Percentiles rank a stretch among this genome's conserved stretches.
Evolutionary conservation across 2,888 invertebrate genomes (phyloP).

Genomic region (Bhutanitis thaidina): DNA sequence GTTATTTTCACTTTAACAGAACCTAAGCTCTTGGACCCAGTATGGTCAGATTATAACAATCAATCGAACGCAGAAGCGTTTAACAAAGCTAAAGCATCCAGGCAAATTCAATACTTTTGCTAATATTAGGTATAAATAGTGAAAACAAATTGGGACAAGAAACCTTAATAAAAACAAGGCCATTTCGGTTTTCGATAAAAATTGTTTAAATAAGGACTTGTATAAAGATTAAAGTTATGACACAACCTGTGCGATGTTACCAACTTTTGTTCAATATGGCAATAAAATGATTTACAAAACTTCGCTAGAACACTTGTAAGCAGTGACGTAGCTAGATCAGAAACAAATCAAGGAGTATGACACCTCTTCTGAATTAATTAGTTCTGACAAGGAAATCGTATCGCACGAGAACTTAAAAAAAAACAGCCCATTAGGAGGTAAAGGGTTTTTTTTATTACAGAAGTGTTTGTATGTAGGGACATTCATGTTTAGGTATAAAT

Average conservation of each 20-base stretch:
- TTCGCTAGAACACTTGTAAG: neutral
- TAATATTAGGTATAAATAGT: too few relatives aligned
- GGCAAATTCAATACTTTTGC: too few relatives aligned
- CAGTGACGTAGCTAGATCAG: neutral
- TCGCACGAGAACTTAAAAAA: neutral
- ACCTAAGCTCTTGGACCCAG: too few relatives aligned
- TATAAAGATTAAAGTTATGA: neutral
- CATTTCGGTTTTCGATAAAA: neutral
- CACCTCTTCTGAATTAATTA: neutral
- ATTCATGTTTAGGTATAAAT: conserved; percentile 2
- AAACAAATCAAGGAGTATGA: neutral
- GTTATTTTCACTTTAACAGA: too few relatives aligned
- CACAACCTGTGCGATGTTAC: too few relatives aligned
- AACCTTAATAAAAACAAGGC: neutral
- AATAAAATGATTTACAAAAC: neutral
- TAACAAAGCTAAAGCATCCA: too few relatives aligned
- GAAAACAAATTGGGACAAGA: too few relatives aligned
- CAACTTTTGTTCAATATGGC: neutral
- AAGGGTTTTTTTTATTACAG: conserved; percentile 28
- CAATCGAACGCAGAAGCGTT: too few relatives aligned
- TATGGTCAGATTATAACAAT: too few relatives aligned
- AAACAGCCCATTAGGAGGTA: neutral
- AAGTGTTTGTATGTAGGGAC: conserved; percentile 20
- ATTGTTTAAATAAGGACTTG: neutral
- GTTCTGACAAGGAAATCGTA: neutral